Base-by-base conservation (phyloP, 2,113 vertebrate species). In the Cyanistes caeruleus region DNA sequence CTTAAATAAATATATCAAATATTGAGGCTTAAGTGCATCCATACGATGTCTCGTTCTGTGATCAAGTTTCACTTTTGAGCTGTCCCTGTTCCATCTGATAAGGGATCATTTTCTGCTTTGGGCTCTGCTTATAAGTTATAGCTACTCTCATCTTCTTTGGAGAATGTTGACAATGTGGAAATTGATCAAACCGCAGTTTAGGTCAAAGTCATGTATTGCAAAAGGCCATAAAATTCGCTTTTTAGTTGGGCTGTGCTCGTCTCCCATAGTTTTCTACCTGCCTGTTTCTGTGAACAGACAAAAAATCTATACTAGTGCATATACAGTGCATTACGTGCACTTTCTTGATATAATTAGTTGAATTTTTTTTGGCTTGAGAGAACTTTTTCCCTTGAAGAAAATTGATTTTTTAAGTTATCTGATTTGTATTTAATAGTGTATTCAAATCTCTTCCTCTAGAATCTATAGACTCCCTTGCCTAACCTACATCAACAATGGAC, bases 381-480 rank as follows among this genome's bases (percentile, higher is more conserved):
- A 97, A 96, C 49, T 84, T 96, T 94, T 95, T 96, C 77, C 82
- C 89, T 96, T 96, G 97, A 96, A 96, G 79, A 96, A 96, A 97
- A 97, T 97, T 96, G 97, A 97, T 97, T 97, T 97, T 97, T 96
- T 82, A 93, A 97, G 95, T 96, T 97, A 97, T 97, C 94, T 97
- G 97, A 97, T 97, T 97, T 97, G 89, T 97, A 95, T 97, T 96
- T 97, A 97, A 95, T 93, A 97, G 74, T 92, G 67, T 97, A 97
- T 96, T 97, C 95, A 97, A 95, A 96, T 97, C 53, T 95, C 77
- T 94, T 95, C 92, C 84, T 89, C 81, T 87, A 87, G 83, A 97
- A 97, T 97, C 96, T 95, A 96, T 94, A 96, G 92, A 93, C 92
- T 74, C 92, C 94, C 96, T 93, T 93, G 68, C 83, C 79, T 95